Conservation (phyloP, 2,888 invertebrate genomes). For the Drymonia ruficornis region DNA sequence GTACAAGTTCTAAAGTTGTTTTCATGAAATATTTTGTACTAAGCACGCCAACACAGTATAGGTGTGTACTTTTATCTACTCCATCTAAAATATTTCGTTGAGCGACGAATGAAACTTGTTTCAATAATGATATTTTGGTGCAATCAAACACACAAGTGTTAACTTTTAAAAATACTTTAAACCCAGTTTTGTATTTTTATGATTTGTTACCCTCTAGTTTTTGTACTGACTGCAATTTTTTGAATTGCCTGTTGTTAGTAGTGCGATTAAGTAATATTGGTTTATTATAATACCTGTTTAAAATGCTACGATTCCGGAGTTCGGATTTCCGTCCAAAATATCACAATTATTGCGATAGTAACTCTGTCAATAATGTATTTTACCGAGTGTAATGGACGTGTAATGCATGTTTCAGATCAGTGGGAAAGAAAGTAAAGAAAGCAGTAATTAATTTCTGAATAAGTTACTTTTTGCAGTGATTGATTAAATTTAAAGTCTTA, state of each 20-base stretch:
- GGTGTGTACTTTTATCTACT: not conserved
- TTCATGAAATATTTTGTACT: not conserved
- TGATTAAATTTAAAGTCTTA: not conserved
- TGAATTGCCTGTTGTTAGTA: too few relatives aligned
- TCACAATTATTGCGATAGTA: not conserved
- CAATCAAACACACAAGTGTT: constrained; percentile 14
- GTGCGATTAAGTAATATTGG: too few relatives aligned
- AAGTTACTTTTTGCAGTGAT: not conserved
- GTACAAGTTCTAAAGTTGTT: not conserved
- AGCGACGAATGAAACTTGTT: constrained; percentile 34
- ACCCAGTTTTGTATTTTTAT: too few relatives aligned
- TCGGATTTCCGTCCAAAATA: too few relatives aligned
- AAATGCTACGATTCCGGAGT: too few relatives aligned
- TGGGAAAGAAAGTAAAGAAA: not conserved
- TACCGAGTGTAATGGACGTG: too few relatives aligned
- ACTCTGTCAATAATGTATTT: not conserved
- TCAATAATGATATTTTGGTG: constrained; percentile 29
- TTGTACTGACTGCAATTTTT: too few relatives aligned
- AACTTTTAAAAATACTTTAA: not conserved
- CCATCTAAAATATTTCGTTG: constrained; percentile 9
- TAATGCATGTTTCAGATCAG: not conserved
- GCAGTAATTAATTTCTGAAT: not conserved
- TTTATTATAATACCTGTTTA: too few relatives aligned
- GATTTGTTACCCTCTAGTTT: too few relatives aligned
- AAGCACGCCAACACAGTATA: too few relatives aligned